Evolutionary conservation across 35 echinoderm and acorn worm species (phyloP).

Genomic region (Ophioderma brevispina): DNA sequence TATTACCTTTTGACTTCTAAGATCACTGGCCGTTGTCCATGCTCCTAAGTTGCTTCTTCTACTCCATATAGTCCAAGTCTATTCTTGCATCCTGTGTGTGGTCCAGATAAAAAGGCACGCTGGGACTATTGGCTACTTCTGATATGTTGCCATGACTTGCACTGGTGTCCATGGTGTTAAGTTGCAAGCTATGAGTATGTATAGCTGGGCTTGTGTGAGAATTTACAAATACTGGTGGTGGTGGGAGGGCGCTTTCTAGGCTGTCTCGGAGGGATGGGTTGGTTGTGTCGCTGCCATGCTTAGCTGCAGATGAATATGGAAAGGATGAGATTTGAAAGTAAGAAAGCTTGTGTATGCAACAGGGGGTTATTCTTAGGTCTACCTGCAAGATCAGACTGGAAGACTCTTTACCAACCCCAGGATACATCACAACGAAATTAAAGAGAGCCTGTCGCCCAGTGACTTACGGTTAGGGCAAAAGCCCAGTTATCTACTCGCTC

Average conservation of each 20-base stretch:
- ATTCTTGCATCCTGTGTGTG: background rate
- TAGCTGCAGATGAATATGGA: no score
- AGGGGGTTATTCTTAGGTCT: no score
- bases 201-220: background rate
- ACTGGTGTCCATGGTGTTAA: no score
- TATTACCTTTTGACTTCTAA: background rate
- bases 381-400: no score
- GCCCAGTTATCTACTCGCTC: no score
- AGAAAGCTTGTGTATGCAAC: no score
- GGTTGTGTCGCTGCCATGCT: background rate
- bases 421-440: no score
- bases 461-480: no score
- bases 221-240: background rate
- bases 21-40: background rate
- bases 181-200: background rate
- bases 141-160: background rate
- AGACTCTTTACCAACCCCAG: no score
- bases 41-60: background rate
- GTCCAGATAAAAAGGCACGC: background rate
- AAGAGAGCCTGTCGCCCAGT: no score
- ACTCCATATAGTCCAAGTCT: conserved; percentile 1
- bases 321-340: no score
- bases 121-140: background rate
- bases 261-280: background rate
- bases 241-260: background rate